Base-by-base conservation (phyloP, 2,888 invertebrate species). In the Galerucella nymphaeae region DNA sequence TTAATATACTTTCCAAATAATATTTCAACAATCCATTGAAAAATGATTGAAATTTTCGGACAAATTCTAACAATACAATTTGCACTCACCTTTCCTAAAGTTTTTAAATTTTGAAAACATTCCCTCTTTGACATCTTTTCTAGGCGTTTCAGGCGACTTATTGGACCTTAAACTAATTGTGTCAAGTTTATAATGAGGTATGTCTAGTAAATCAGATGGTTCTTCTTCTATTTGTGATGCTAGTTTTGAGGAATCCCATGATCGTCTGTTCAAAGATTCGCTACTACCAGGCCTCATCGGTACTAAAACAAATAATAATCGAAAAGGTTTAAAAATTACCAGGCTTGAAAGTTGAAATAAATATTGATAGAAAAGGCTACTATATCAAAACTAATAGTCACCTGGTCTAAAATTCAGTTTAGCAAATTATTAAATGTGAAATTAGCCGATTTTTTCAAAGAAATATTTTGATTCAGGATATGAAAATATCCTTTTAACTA, bases 231-330 rank as follows among this genome's bases (percentile, higher is more conserved):
- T 85, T 78, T 84, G 84, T 65, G 85, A 82, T 67, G 85, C 85
- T 75, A 87, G 77, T 78, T 86, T 84, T 30, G 88, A 87, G 4
- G 87, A 85, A 75, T 90, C 90, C 90, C 90, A 90, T 16, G 90
- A 89, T 71, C 88, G 84, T 55, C 89, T 85, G 77, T 90, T 90
- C 69, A 89, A 78, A 3, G 89, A 87, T 79, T 90, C 90, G 41
- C 84, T 86, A 74, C 86, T 87, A 55, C 81, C 83, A 66, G 84
- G 84, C 76, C 83, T 86, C 83, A 79, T 82, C 77, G 74, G 72
- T 75, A 73, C 83, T 83, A 66, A 72, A 81, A 72, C 50, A 42
- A 50, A 23, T 58, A 65, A 48, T 71, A 50, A 48, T 5, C 11
- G 58, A 70, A 75, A 38, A 16, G 20, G 42, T 38, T 38, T 3